Evolutionary conservation across 2,113 vertebrate species (phyloP).

Genomic region (Amblyopsis rosae): DNA sequence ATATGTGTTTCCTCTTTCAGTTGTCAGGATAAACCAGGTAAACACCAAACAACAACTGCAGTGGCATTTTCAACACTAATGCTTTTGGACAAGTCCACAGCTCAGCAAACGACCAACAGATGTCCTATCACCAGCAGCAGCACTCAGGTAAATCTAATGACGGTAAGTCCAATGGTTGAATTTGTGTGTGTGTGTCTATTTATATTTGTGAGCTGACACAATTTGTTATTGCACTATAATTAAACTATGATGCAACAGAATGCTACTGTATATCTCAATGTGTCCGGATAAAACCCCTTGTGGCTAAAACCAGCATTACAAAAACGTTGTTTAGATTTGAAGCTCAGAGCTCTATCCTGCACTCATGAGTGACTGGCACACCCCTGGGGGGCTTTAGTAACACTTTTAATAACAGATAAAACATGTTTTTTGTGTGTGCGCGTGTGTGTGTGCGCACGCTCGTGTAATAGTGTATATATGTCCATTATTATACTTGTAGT

Average conservation of each 20-base stretch:
- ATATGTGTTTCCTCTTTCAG: slow-evolving; percentile 31
- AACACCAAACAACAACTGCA: slow-evolving; percentile 29
- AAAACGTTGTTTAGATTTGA: too few relatives aligned
- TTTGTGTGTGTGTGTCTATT: neutral
- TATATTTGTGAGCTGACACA: too few relatives aligned
- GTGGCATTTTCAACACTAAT: slow-evolving; percentile 48
- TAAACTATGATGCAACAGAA: too few relatives aligned
- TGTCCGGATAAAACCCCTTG: too few relatives aligned
- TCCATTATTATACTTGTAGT: neutral
- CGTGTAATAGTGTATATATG: neutral
- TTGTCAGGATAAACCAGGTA: slow-evolving; percentile 52
- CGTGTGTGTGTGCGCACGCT: neutral
- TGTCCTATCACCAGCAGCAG: slow-evolving; percentile 17
- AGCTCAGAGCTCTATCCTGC: too few relatives aligned
- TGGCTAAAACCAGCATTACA: too few relatives aligned
- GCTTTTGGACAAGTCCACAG: slow-evolving; percentile 6
- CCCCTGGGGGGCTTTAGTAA: too few relatives aligned
- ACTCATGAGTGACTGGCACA: too few relatives aligned
- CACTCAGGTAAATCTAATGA: slow-evolving; percentile 7
- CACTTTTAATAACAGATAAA: too few relatives aligned
- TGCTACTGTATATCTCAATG: too few relatives aligned
- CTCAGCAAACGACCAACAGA: slow-evolving; percentile 34
- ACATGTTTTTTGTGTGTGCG: neutral
- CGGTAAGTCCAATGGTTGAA: too few relatives aligned
- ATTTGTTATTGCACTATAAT: too few relatives aligned